These are phyloP conservation scores for Pontoporia blainvillei DNA, from an alignment of 2,113 vertebrate species.

Conservation along the genomic window DNA sequence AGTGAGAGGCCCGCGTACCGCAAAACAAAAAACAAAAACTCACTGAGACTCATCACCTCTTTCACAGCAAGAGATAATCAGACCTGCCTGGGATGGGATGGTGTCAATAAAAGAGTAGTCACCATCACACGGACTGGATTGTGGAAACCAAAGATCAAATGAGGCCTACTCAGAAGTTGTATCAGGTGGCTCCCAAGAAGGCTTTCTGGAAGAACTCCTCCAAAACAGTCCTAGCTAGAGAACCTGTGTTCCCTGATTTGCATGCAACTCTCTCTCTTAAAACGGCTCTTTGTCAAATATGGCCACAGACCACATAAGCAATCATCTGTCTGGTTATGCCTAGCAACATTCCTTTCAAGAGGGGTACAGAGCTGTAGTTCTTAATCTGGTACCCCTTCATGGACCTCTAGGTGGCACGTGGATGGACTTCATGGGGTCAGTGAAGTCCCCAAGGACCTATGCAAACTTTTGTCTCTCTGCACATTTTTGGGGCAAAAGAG, in stretches of 20 bases:
- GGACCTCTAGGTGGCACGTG: background rate
- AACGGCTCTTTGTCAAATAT: constrained; percentile 15
- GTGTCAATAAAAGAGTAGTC: background rate
- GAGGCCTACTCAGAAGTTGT: constrained; percentile 6
- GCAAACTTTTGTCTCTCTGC: background rate
- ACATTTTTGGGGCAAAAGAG: background rate
- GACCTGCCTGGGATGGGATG: background rate
- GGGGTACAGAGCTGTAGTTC: background rate
- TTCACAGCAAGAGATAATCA: background rate
- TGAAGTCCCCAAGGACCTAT: background rate
- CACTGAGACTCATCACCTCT: background rate
- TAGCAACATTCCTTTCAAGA: background rate
- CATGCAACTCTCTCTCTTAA: background rate
- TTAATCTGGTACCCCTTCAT: background rate
- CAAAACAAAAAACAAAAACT: background rate
- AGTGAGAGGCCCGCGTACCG: no score
- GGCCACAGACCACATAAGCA: background rate
- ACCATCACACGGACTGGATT: background rate
- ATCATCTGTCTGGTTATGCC: background rate
- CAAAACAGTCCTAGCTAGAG: constrained; percentile 5
- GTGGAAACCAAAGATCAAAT: constrained; percentile 8
- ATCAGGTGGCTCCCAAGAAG: constrained; percentile 24
- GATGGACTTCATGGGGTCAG: background rate
- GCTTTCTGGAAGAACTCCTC: background rate
- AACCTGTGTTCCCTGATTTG: background rate